Percentiles rank a stretch among this genome's conserved stretches.
Evolutionary conservation across 2,888 invertebrate genomes (phyloP).

Genomic region (Antitype chi): DNA sequence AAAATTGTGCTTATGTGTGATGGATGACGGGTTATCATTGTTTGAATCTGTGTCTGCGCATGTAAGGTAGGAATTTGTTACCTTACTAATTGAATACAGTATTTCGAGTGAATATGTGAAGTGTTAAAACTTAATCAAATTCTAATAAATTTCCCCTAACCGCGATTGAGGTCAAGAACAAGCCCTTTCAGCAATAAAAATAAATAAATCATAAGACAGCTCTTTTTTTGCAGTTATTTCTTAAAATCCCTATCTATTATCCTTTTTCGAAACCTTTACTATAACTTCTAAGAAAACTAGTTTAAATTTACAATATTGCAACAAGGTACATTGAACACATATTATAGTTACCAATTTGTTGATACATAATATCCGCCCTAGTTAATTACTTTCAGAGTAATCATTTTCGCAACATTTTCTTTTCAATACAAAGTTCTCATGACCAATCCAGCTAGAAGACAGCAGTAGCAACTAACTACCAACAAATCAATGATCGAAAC

Average conservation of each 20-base stretch:
- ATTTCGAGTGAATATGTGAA: not conserved
- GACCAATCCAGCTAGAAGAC: not conserved
- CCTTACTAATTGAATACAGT: not conserved
- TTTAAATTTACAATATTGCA: not conserved
- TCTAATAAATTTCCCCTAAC: not conserved
- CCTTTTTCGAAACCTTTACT: no score
- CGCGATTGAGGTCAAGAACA: no score
- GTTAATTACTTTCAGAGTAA: not conserved
- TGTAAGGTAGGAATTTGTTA: not conserved
- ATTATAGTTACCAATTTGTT: not conserved
- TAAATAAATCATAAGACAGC: no score
- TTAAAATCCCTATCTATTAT: no score
- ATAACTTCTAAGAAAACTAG: no score
- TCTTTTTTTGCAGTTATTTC: no score
- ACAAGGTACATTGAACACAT: not conserved
- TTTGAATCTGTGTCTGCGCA: conserved; percentile 4
- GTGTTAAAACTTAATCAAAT: not conserved
- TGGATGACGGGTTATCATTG: conserved; percentile 32
- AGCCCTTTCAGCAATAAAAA: no score
- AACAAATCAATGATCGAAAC: conserved; percentile 65
- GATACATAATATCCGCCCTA: not conserved
- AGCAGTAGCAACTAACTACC: conserved; percentile 38
- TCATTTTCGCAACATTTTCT: not conserved
- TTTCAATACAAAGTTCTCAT: conserved; percentile 27
- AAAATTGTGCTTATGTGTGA: conserved; percentile 31